A percentile compares a stretch with the other conserved stretches of the same genome.
phyloP scores from a whole-genome alignment of 1,140 invertebrate genomes.

The Heliconius melpomene region DNA sequence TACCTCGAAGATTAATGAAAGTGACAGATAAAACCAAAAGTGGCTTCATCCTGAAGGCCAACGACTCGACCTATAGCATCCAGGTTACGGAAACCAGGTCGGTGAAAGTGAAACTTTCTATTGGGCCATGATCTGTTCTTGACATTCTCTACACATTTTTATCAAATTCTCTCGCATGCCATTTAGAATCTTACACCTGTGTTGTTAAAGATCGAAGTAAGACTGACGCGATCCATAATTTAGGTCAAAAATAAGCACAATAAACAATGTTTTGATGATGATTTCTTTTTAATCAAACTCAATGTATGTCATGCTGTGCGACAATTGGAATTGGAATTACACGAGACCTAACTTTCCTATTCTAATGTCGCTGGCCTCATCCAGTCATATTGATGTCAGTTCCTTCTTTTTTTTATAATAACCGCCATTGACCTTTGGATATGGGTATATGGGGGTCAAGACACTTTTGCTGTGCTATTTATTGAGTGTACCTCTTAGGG shows the following conservation, averaged over 20 bases:
- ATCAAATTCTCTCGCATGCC: slow-evolving; percentile 15
- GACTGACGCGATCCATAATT: slow-evolving; percentile 8
- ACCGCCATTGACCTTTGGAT: neutral
- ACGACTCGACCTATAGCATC: slow-evolving; percentile 57
- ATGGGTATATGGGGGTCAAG: neutral
- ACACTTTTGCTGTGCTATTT: neutral
- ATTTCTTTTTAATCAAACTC: slow-evolving; percentile 35
- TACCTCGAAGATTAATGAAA: slow-evolving; percentile 69
- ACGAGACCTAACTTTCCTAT: slow-evolving; percentile 18
- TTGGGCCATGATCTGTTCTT: slow-evolving; percentile 66
- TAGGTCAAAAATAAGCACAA: slow-evolving; percentile 36
- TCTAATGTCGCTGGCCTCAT: neutral
- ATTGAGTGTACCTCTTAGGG: neutral
- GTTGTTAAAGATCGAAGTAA: slow-evolving; percentile 13
- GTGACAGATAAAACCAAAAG: slow-evolving; percentile 74
- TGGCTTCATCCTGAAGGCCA: slow-evolving; percentile 63
- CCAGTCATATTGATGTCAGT: neutral
- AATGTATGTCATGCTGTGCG: slow-evolving; percentile 35
- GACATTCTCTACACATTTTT: slow-evolving; percentile 53
- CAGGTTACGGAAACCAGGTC: slow-evolving; percentile 60
- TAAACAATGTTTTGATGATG: slow-evolving; percentile 31
- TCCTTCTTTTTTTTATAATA: neutral
- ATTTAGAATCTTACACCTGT: slow-evolving; percentile 16
- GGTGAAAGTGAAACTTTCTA: slow-evolving; percentile 71
- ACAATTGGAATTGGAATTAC: slow-evolving; percentile 17